These are phyloP conservation scores for Piaya cayana DNA, from an alignment of 2,113 vertebrate genomes.

Conservation along the genomic window DNA sequence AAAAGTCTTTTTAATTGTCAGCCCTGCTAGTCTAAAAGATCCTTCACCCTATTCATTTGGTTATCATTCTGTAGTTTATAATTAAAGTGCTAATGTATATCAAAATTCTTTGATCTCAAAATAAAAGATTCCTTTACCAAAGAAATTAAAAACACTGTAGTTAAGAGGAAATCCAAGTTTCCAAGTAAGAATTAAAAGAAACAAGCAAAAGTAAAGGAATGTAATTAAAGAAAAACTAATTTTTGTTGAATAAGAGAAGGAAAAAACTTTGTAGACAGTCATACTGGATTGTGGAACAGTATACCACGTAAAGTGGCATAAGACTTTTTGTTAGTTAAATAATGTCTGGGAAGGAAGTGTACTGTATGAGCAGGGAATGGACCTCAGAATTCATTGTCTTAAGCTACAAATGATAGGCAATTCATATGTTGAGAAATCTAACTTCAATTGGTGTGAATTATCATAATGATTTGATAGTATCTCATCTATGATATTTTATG, in stretches of 20 bases:
- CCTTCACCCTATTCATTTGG: not conserved
- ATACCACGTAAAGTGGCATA: not conserved
- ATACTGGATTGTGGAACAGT: not conserved
- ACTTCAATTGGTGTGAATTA: not conserved
- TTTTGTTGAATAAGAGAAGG: not conserved
- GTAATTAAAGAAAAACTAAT: conserved; percentile 2
- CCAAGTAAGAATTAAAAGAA: conserved; percentile 12
- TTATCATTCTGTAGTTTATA: not conserved
- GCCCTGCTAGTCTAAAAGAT: not conserved
- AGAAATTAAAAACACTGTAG: conserved; percentile 25
- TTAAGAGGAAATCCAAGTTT: conserved; percentile 15
- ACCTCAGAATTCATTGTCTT: not conserved
- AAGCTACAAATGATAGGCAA: not conserved
- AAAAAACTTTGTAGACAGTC: not conserved
- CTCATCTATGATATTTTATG: not conserved
- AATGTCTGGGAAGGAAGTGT: not conserved
- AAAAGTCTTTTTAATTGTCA: conserved; percentile 53
- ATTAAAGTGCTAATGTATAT: conserved; percentile 11
- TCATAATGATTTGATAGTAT: not conserved
- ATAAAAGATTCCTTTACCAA: conserved; percentile 29
- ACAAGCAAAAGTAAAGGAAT: not conserved
- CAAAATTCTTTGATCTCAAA: conserved; percentile 59
- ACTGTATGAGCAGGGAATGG: not conserved
- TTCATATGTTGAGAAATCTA: not conserved
- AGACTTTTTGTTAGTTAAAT: not conserved